Evolutionary conservation across 2,888 invertebrate genomes (phyloP).

Genomic region (Drosophila multiciliata): DNA sequence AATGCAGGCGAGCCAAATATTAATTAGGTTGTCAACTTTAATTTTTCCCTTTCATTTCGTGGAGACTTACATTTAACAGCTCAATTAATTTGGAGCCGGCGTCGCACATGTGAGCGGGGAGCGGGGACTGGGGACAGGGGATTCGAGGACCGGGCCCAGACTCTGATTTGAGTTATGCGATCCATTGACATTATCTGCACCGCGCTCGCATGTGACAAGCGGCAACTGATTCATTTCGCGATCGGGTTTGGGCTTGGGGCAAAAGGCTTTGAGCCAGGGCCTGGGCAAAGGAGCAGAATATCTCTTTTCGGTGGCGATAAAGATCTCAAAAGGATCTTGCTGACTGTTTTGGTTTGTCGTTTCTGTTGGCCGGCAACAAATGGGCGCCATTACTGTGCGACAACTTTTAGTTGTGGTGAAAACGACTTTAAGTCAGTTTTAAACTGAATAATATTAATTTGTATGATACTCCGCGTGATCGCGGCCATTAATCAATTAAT

Average conservation of each 20-base stretch:
- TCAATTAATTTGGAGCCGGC: conserved; percentile 72
- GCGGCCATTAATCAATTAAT: conserved; percentile 82
- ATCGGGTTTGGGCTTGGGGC: conserved; percentile 19
- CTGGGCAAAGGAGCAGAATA: conserved; percentile 51
- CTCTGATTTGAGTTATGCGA: conserved; percentile 73
- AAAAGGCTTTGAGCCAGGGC: not conserved
- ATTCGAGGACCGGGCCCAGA: conserved; percentile 35
- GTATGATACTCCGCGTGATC: conserved; percentile 81
- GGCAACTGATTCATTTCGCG: conserved; percentile 75
- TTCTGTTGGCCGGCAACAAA: conserved; percentile 64
- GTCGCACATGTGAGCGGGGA: conserved; percentile 40
- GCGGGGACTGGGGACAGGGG: not conserved
- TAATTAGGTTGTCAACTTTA: conserved; percentile 79
- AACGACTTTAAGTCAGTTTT: conserved; percentile 83
- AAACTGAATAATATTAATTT: conserved; percentile 83
- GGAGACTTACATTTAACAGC: conserved; percentile 79
- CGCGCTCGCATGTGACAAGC: conserved; percentile 68
- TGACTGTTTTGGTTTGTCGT: conserved; percentile 69
- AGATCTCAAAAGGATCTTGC: conserved; percentile 84
- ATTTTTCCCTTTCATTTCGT: conserved; percentile 82
- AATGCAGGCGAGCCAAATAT: conserved; percentile 78
- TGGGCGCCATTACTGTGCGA: conserved; percentile 81
- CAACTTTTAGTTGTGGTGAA: conserved; percentile 84
- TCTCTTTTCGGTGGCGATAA: conserved; percentile 77
- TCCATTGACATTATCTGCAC: conserved; percentile 77